Conservation (phyloP, 2,113 vertebrate species). For the Mirza zaza region DNA sequence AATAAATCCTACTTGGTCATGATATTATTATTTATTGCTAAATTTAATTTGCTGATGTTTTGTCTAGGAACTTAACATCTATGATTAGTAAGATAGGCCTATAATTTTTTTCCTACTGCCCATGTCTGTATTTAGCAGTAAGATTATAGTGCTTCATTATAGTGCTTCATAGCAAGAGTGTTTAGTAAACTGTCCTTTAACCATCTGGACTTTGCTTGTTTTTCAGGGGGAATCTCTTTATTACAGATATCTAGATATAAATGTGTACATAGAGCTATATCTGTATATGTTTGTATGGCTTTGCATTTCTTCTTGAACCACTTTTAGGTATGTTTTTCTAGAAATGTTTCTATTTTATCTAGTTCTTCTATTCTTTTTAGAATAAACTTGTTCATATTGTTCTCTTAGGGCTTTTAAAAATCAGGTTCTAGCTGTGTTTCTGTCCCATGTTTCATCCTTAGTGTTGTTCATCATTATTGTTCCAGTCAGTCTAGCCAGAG, state of each 20-base stretch:
- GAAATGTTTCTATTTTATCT: background rate
- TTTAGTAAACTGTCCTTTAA: background rate
- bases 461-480: background rate
- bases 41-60: background rate
- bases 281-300: background rate
- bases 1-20: background rate
- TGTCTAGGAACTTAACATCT: background rate
- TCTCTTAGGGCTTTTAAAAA: background rate
- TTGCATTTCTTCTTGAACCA: background rate
- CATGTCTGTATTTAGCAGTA: background rate
- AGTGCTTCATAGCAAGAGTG: background rate
- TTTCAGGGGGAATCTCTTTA: background rate
- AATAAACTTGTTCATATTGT: constrained; percentile 7
- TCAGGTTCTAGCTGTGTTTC: background rate
- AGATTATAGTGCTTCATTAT: background rate
- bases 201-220: background rate
- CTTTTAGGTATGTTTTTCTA: background rate
- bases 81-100: background rate
- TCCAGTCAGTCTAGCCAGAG: background rate
- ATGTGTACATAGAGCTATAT: background rate
- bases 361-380: background rate
- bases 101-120: background rate
- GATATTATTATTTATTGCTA: background rate
- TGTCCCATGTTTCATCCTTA: background rate
- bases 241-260: background rate